These are phyloP conservation scores for Eonycteris spelaea DNA, from an alignment of 2,113 vertebrate genomes.

Conservation along the genomic window DNA sequence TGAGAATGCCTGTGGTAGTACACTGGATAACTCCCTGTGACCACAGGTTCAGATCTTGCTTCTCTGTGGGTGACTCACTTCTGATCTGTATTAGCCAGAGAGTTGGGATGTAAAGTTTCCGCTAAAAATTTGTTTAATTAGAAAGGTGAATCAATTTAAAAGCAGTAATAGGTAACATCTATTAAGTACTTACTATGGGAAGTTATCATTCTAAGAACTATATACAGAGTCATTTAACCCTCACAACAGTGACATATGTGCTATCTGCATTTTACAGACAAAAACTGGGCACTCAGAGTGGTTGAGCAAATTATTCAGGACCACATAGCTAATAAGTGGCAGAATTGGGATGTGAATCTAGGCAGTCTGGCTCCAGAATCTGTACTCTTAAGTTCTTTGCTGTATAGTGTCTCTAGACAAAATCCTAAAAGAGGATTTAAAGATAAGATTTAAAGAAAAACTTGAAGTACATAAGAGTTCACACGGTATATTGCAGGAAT, in stretches of 20 bases:
- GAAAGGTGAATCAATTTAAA: slow-evolving; percentile 9
- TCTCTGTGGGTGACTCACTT: neutral
- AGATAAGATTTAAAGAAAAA: neutral
- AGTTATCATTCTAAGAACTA: neutral
- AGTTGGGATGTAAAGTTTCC: neutral
- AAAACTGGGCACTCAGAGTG: neutral
- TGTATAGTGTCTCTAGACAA: neutral
- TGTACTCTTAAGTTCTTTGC: neutral
- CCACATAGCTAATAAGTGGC: neutral
- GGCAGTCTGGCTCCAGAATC: neutral
- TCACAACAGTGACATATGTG: neutral
- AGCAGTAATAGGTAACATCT: neutral
- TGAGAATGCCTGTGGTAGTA: neutral
- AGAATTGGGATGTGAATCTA: neutral
- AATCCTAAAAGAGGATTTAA: neutral
- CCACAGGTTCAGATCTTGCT: neutral
- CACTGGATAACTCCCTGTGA: neutral
- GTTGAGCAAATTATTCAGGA: neutral
- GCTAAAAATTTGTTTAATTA: slow-evolving; percentile 9
- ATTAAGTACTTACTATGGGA: neutral
- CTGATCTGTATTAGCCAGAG: neutral
- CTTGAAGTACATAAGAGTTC: neutral
- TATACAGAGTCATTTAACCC: neutral
- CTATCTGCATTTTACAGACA: neutral
- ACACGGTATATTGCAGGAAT: neutral